Conservation (phyloP, 1,140 invertebrate genomes). For the Nasonia giraulti region DNA sequence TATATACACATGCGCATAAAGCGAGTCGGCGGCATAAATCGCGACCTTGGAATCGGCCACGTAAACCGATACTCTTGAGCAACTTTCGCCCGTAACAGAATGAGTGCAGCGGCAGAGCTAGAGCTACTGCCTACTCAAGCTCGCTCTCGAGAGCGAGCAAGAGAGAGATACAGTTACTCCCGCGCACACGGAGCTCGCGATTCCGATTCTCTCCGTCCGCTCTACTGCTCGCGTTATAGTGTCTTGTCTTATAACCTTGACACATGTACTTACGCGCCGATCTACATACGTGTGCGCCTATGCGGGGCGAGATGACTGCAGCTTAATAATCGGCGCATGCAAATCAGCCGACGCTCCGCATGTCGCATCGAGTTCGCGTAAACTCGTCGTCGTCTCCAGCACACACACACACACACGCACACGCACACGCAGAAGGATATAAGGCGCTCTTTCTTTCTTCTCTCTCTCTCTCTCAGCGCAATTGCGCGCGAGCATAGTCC, state of each 20-base stretch:
- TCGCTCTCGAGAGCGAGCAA: neutral
- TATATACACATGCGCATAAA: neutral
- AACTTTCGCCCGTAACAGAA: conserved; percentile 54
- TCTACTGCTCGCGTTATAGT: neutral
- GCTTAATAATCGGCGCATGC: neutral
- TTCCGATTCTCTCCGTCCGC: neutral
- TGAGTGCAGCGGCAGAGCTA: conserved; percentile 24
- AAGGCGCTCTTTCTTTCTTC: neutral
- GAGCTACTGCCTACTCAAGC: neutral
- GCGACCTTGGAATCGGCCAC: conserved; percentile 56
- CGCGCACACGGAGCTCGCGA: neutral
- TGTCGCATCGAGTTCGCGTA: neutral
- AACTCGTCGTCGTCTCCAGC: neutral
- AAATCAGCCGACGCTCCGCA: neutral
- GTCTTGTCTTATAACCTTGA: conserved; percentile 36
- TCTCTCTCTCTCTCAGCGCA: neutral
- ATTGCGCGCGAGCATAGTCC: too few species aligned
- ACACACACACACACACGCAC: too few species aligned
- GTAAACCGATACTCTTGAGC: conserved; percentile 50
- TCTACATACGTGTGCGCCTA: neutral
- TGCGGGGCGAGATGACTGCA: neutral
- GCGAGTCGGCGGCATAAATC: conserved; percentile 43
- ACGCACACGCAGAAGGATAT: neutral
- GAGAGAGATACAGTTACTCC: conserved; percentile 45
- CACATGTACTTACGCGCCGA: neutral